phyloP scores from a whole-genome alignment of 1,140 invertebrate species.

The Lepidostoma basale region DNA sequence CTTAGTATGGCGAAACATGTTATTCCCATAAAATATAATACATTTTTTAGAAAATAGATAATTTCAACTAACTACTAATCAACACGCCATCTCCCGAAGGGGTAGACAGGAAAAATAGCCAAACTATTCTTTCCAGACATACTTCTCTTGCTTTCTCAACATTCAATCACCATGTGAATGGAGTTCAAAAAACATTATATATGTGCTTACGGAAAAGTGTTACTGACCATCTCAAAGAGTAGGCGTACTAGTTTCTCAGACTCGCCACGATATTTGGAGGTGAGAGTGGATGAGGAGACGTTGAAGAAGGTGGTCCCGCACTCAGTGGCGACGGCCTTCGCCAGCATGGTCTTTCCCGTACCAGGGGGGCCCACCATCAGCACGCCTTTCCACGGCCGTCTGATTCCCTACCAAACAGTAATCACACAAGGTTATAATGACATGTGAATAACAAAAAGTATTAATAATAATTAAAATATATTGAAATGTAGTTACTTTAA shows the following conservation, averaged over 20 bases:
- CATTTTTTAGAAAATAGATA: too few species aligned
- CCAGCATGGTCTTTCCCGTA: slow-evolving; percentile 98
- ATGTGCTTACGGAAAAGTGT: background rate
- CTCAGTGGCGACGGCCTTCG: slow-evolving; percentile 99
- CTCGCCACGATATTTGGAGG: slow-evolving; percentile 98
- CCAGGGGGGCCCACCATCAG: slow-evolving; percentile 97
- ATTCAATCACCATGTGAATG: too few species aligned
- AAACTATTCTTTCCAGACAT: too few species aligned
- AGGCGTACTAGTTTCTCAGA: slow-evolving; percentile 97
- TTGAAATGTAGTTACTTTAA: slow-evolving; percentile 70
- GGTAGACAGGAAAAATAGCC: too few species aligned
- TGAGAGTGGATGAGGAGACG: slow-evolving; percentile 95
- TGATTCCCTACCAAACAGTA: slow-evolving; percentile 86
- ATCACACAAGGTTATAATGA: background rate
- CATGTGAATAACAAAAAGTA: too few species aligned
- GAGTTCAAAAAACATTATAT: too few species aligned
- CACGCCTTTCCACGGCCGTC: slow-evolving; percentile 82
- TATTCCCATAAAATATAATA: too few species aligned
- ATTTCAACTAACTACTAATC: too few species aligned
- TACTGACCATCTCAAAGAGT: slow-evolving; percentile 94
- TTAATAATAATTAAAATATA: background rate
- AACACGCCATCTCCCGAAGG: too few species aligned
- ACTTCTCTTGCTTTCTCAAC: too few species aligned
- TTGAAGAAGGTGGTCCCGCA: slow-evolving; percentile 99
- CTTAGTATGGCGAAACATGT: too few species aligned